Base-by-base conservation (phyloP, 2,113 vertebrate species). In the Chamaea fasciata region DNA sequence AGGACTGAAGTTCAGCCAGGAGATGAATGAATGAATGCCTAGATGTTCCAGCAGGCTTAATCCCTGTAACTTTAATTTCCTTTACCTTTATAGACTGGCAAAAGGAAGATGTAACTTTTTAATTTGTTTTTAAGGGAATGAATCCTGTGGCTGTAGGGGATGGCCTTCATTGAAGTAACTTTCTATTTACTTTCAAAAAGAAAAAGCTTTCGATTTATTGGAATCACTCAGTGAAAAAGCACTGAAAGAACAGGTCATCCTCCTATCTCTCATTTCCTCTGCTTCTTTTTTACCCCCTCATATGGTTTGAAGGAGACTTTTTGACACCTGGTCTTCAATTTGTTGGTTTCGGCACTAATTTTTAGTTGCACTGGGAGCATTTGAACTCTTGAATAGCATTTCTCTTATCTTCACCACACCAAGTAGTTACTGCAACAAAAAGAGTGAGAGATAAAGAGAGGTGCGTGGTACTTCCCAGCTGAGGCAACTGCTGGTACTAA, bases 321-420 rank as follows among this genome's bases (percentile, higher is more conserved):
- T 84, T 87, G 83, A 92, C 91, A 84, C 71, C 67, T 53, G 55
- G n/a, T 84, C 50, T 89, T 82, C 77, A 78, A 30, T 79, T 83
- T 82, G 68, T 77, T 96, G 73, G 24, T 93, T 90, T 90, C 0
- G 0, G 88, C 50, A 57, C 71, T 94, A 71, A 95, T 95, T 96
- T 97, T 94, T 81, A 87, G 77, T 95, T 95, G 95, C 86, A 70
- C 41, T 75, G 78, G 55, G 47, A 84, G 69, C 41, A 55, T 92
- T 87, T 84, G 91, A 96, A 87, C 83, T 88, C 67, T 15, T 85
- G 55, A 94, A 89, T 83, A 62, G 39, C 2, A 5, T 63, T 80
- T 90, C 90, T 95, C 92, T 96, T 96, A 96, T 97, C 93, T 74
- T 76, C n/a, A 9, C 76, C 41, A 55, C n/a, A 90, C 92, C 92